Base-by-base conservation (phyloP, 2,113 vertebrate genomes). In the Sitta europaea region DNA sequence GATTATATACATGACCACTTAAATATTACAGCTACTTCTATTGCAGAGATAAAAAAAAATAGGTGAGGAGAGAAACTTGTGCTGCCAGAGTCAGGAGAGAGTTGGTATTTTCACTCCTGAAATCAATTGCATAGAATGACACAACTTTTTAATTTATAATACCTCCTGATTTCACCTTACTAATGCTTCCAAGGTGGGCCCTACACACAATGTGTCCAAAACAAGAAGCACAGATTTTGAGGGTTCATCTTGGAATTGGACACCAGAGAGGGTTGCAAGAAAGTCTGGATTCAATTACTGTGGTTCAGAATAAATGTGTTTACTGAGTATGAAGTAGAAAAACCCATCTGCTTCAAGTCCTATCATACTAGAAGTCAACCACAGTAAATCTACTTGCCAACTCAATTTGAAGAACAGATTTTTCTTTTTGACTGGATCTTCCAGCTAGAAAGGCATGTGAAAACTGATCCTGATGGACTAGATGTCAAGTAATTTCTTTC, bases 131-230 rank as follows among this genome's bases (percentile, higher is more conserved):
- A 31, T 35, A 5, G 61, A 58, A 54, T 42, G 2, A 61, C 25
- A 54, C 3, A 2, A 15, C 27, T 67, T 75, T 82, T 13, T 0
- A 33, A 28, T n/a, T 40, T 59, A 40, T 59, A 89, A 25, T 38
- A 40, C 22, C 28, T 29, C 38, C 42, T 40, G 45, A 75, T 61
- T 61, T 75, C 29, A 61, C 20, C 28, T 66, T 47, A 12, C 9
- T 40, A 55, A 42, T 11, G 16, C 4, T 79, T 86, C n/a, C n/a
- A 86, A 61, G 17, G 13, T 27, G 20, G 36, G 5, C 36, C 40
- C 21, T 68, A 38, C 9, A n/a, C 11, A 86, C 5, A 9, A 29
- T 0, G 1, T 2, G 1, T 23, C 16, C 45, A 48, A 70, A 83
- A 22, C 5, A 70, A 62, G 42, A 58, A 62, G 14, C 3, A 4